phyloP scores from a whole-genome alignment of 2,888 invertebrate genomes.

The Octodonta nipae region DNA sequence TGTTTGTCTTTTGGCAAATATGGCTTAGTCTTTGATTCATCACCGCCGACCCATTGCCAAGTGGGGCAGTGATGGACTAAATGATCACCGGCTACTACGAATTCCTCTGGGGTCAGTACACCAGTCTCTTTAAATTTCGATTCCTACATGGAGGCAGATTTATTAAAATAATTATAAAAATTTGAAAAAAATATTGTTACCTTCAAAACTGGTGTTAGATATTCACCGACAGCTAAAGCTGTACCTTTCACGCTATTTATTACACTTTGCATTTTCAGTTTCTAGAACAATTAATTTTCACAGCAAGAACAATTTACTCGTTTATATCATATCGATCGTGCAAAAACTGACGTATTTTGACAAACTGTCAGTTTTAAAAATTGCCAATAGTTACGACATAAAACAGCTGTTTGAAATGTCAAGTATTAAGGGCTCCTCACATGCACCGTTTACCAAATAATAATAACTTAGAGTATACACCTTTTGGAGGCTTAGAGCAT shows the following conservation, averaged over 20 bases:
- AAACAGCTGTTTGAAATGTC: too few species aligned
- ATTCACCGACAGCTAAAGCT: constrained; percentile 89
- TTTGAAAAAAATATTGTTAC: constrained; percentile 38
- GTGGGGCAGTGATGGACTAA: constrained; percentile 98
- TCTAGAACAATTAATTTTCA: constrained; percentile 6
- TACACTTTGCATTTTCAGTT: constrained; percentile 72
- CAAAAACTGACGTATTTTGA: too few species aligned
- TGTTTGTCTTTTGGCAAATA: constrained; percentile 93
- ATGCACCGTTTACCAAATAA: too few species aligned
- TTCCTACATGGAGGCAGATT: constrained; percentile 46
- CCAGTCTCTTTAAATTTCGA: constrained; percentile 96
- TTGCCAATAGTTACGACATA: too few species aligned
- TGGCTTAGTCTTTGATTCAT: constrained; percentile 72
- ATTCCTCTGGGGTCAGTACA: constrained; percentile 96
- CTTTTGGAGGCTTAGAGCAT: too few species aligned
- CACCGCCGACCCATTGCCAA: constrained; percentile 95
- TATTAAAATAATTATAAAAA: neutral
- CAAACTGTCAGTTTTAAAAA: too few species aligned
- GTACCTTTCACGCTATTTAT: constrained; percentile 91
- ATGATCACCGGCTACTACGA: constrained; percentile 96
- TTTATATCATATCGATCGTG: too few species aligned
- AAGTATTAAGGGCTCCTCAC: too few species aligned
- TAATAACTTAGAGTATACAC: too few species aligned
- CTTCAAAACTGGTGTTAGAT: constrained; percentile 89
- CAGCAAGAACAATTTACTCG: too few species aligned